These are phyloP conservation scores for Lithobates pipiens DNA, from an alignment of 2,797 vertebrate genomes.

Conservation along the genomic window DNA sequence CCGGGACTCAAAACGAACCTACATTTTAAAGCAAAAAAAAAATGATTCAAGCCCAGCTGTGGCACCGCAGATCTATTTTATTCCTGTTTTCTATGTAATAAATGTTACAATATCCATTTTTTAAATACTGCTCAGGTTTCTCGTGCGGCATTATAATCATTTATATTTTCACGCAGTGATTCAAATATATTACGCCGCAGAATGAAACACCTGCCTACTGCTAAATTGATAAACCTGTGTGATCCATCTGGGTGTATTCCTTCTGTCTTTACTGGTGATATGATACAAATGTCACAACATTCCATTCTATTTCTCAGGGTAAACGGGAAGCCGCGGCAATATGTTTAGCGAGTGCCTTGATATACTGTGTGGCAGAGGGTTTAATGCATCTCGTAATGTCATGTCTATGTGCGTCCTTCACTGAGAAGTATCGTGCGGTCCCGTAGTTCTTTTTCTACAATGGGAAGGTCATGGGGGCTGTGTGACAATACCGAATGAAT, in stretches of 20 bases:
- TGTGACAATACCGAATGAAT: constrained; percentile 50
- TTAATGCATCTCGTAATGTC: constrained; percentile 62
- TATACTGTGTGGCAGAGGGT: constrained; percentile 62
- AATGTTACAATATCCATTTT: constrained; percentile 56
- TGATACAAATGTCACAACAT: constrained; percentile 61
- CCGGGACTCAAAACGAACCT: neutral
- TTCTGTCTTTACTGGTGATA: constrained; percentile 49
- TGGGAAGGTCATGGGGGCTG: constrained; percentile 57
- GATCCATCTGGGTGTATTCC: constrained; percentile 62
- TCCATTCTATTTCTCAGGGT: constrained; percentile 52
- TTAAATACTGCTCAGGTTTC: constrained; percentile 57
- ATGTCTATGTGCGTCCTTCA: constrained; percentile 62
- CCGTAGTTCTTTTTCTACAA: constrained; percentile 51
- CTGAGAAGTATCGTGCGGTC: constrained; percentile 35
- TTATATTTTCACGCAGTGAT: constrained; percentile 63
- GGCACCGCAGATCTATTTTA: constrained; percentile 40
- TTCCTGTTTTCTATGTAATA: constrained; percentile 38
- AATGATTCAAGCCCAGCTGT: constrained; percentile 22
- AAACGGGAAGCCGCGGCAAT: constrained; percentile 50
- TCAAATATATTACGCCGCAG: constrained; percentile 61
- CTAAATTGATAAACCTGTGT: constrained; percentile 61
- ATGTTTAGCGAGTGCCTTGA: constrained; percentile 58
- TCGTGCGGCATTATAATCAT: constrained; percentile 58
- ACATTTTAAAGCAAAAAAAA: constrained; percentile 3
- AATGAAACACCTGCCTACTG: constrained; percentile 62